Conservation (phyloP, 2,113 vertebrate species). For the Ammodramus savannarum region DNA sequence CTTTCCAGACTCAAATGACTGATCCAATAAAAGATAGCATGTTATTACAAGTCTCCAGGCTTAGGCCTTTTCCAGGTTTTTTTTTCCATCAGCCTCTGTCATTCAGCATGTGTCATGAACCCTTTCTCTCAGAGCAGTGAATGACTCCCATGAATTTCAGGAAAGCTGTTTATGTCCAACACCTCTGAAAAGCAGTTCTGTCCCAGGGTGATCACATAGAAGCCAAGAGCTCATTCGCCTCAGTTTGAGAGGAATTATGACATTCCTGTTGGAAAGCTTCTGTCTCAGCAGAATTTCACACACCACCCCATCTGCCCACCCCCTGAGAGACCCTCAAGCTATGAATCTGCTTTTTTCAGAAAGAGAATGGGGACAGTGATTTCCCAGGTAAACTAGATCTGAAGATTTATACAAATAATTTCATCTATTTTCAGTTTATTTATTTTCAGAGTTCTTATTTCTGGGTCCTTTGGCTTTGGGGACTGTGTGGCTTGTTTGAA, state of each 20-base stretch:
- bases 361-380: background rate
- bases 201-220: background rate
- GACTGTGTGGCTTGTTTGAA: background rate
- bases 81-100: background rate
- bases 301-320: accelerated
- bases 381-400: background rate
- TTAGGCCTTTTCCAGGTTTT: background rate
- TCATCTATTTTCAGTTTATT: background rate
- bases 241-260: background rate
- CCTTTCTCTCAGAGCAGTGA: background rate
- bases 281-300: background rate
- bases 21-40: background rate
- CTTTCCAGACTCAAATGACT: background rate
- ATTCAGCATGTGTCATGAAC: background rate
- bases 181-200: background rate
- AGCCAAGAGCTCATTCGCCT: background rate
- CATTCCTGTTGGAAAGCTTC: background rate
- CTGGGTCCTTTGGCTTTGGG: background rate
- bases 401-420: background rate
- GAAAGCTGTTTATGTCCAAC: background rate
- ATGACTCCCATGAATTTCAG: background rate
- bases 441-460: background rate
- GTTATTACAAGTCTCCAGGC: background rate
- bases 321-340: background rate
- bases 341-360: background rate